A percentile compares a stretch with the other conserved stretches of the same genome.
These are phyloP conservation scores for Rhamnusium bicolor DNA, from an alignment of 2,888 invertebrate species.

Conservation along the genomic window DNA sequence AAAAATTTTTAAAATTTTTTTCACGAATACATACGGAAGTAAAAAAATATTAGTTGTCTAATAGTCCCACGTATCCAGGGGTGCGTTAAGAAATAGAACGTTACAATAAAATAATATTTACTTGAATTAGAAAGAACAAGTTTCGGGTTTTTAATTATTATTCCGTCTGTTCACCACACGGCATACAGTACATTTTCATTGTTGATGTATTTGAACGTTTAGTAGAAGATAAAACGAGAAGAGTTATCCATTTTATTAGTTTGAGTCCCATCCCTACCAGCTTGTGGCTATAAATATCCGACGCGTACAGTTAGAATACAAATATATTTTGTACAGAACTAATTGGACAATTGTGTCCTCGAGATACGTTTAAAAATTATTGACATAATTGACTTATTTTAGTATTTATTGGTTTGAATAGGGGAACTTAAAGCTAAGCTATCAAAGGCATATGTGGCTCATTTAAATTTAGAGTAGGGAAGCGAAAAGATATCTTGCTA, in stretches of 20 bases:
- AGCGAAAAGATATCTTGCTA: slow-evolving; percentile 6
- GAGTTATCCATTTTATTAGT: neutral
- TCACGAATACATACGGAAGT: too few species aligned
- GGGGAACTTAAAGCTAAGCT: slow-evolving; percentile 18
- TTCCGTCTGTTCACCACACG: too few species aligned
- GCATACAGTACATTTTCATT: too few species aligned
- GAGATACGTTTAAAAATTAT: neutral
- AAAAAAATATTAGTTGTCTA: too few species aligned
- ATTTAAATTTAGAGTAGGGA: slow-evolving; percentile 25
- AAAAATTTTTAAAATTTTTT: too few species aligned
- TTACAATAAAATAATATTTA: too few species aligned
- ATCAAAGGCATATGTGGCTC: slow-evolving; percentile 23
- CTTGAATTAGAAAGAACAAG: too few species aligned
- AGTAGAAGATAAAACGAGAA: too few species aligned
- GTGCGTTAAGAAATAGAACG: too few species aligned
- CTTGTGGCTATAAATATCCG: neutral
- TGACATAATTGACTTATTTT: slow-evolving; percentile 13
- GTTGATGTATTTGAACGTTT: too few species aligned
- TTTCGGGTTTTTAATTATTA: too few species aligned
- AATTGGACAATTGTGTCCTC: neutral
- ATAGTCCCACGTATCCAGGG: too few species aligned
- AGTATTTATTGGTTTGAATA: neutral
- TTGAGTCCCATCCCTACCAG: neutral
- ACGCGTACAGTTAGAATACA: neutral
- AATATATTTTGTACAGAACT: neutral